phyloP scores from a whole-genome alignment of 2,888 invertebrate genomes.

The Alloscopus bannaensis region DNA sequence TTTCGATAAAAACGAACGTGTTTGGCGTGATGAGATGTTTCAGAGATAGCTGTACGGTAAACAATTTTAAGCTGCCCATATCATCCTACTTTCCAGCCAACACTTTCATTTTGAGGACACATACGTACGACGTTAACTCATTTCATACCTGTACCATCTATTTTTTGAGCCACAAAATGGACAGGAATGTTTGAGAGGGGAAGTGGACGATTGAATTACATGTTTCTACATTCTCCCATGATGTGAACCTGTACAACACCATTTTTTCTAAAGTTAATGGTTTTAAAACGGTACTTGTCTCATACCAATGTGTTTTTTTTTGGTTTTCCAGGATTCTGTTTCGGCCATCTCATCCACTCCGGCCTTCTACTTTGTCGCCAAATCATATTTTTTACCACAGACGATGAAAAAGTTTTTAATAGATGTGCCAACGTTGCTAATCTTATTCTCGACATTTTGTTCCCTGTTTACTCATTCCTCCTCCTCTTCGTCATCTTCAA shows the following conservation, averaged over 20 bases:
- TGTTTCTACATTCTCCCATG: too few relatives aligned
- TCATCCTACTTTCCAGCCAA: not conserved
- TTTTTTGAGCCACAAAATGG: too few relatives aligned
- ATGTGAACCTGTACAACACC: too few relatives aligned
- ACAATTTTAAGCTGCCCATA: not conserved
- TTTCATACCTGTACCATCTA: too few relatives aligned
- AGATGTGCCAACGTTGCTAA: conserved; percentile 81
- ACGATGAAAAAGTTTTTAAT: conserved; percentile 78
- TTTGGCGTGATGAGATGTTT: conserved; percentile 12
- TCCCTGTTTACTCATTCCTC: conserved; percentile 84
- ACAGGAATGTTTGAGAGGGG: too few relatives aligned
- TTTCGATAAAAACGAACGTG: conserved; percentile 9
- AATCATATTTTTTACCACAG: conserved; percentile 79
- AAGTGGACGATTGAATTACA: too few relatives aligned
- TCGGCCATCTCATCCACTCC: conserved; percentile 86
- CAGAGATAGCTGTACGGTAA: not conserved
- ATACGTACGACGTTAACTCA: too few relatives aligned
- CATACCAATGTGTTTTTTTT: too few relatives aligned
- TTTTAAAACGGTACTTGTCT: too few relatives aligned
- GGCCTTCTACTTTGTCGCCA: conserved; percentile 83
- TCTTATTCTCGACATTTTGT: conserved; percentile 82
- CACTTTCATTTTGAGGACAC: too few relatives aligned
- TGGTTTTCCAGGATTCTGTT: conserved; percentile 82
- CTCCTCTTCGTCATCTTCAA: conserved; percentile 88
- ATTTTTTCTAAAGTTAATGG: too few relatives aligned